Conservation (phyloP, 2,113 vertebrate genomes). For the Oreocharis arfaki region DNA sequence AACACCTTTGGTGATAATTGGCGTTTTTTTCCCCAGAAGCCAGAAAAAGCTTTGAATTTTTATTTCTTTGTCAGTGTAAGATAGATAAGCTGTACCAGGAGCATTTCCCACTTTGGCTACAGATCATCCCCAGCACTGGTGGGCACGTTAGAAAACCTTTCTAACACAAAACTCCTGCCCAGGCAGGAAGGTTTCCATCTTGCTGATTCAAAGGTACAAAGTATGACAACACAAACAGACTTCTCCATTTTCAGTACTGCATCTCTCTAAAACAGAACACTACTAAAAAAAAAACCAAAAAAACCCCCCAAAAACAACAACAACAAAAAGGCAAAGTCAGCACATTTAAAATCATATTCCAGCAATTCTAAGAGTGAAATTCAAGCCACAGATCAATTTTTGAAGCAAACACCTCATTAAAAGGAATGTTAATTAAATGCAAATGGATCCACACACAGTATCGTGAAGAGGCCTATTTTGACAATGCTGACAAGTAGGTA, state of each 20-base stretch:
- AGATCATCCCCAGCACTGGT: background rate
- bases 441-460: background rate
- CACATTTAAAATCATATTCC: background rate
- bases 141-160: accelerated
- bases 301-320: no score
- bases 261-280: background rate
- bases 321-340: background rate
- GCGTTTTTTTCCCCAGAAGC: background rate
- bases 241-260: background rate
- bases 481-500: background rate
- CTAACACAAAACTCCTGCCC: background rate
- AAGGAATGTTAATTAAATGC: background rate
- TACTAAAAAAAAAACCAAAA: background rate
- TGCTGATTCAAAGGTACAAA: background rate
- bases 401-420: background rate
- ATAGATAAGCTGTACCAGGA: accelerated
- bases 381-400: background rate
- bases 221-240: background rate
- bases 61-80: background rate
- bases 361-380: background rate
- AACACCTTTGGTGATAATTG: background rate
- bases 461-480: background rate
- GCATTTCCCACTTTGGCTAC: background rate
- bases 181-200: background rate
- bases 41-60: background rate